Conservation (phyloP, 2,113 vertebrate genomes). For the Callithrix jacchus region DNA sequence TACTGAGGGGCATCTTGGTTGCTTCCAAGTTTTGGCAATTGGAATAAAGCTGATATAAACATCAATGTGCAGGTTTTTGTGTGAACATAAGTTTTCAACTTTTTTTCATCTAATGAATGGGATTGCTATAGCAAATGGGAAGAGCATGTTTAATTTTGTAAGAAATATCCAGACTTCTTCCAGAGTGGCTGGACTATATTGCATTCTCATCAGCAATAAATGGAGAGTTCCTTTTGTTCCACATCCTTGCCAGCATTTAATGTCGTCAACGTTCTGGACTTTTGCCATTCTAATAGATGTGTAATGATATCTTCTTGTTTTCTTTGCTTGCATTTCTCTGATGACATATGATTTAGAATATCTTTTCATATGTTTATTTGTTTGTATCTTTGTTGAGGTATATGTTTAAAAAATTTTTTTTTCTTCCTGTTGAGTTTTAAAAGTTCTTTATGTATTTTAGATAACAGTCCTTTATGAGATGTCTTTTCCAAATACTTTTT, state of each 20-base stretch:
- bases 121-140: neutral
- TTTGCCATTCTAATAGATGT: neutral
- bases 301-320: neutral
- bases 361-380: neutral
- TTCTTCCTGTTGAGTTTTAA: neutral
- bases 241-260: neutral
- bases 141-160: neutral
- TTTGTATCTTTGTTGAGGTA: neutral
- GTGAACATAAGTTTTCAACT: neutral
- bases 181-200: neutral
- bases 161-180: neutral
- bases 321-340: neutral
- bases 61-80: neutral
- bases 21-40: neutral
- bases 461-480: neutral
- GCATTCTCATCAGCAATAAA: neutral
- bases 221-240: neutral
- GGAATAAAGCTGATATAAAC: neutral
- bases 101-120: neutral
- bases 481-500: neutral
- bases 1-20: neutral
- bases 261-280: neutral
- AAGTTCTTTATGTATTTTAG: neutral
- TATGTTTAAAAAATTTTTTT: neutral
- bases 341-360: neutral